Base-by-base conservation (phyloP, 1,140 invertebrate genomes). In the Drosophila pandora region DNA sequence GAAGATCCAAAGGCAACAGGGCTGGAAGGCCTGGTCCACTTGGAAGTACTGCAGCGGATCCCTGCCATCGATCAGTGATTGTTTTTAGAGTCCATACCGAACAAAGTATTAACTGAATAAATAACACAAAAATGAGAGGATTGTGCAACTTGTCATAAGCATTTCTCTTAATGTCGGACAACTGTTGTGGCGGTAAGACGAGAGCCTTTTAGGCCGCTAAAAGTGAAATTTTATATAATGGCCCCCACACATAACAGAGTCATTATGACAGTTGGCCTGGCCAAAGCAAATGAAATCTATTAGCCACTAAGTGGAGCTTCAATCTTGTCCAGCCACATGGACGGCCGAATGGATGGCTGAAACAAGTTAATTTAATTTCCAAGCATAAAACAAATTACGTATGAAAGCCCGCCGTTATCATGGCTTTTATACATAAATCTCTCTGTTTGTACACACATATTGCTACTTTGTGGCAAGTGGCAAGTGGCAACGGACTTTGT, bases 301-400 rank as follows among this genome's bases (percentile, higher is more conserved):
- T 77, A 76, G 82, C 7, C 39, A 21, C 41, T 43, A 77, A 61
- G 41, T 23, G 41, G 32, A 57, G 59, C 62, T 41, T 55, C 70
- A 52, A 48, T 59, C 48, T 58, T 53, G 70, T 13, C 55, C 76
- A 63, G 61, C 50, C 50, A 72, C 49, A 64, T 62, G 68, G 68
- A 50, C 67, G 64, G 69, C 56, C 52, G 57, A 45, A 34, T 22
- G 59, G 70, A 34, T 30, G 50, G 71, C 61, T 80, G 65, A 85
- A 85, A 85, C 82, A 81, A 85, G 82, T 85, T 85, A 87, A 85
- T 85, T 85, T 88, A 78, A 85, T 85, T 78, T 88, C 74, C 82
- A 88, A 74, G 84, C 82, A 85, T 82, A 82, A 88, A 88, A 64
- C 65, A 85, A 85, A 88, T 85, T 85, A 85, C 82, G 79, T 85